Conservation (phyloP, 2,797 vertebrate species). For the Tauraco hartlaubi region DNA sequence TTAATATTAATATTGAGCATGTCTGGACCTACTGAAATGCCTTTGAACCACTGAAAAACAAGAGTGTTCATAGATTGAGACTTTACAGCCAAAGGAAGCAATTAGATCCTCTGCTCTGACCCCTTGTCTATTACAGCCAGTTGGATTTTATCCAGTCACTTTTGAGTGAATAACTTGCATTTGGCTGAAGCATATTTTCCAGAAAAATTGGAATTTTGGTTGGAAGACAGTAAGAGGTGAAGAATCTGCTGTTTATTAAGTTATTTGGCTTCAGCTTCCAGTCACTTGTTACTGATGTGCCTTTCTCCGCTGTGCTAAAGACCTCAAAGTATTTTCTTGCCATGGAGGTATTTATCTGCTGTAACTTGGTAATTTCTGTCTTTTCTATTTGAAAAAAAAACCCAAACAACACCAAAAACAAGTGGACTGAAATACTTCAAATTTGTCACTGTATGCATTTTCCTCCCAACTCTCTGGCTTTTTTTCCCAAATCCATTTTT, state of each 20-base stretch:
- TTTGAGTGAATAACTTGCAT: neutral
- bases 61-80: neutral
- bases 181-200: neutral
- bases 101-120: slow-evolving; percentile 37
- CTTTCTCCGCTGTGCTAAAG: neutral
- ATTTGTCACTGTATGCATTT: neutral
- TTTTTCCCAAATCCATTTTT: neutral
- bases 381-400: neutral
- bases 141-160: slow-evolving; percentile 39
- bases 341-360: neutral
- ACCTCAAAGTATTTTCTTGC: slow-evolving; percentile 17
- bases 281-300: neutral
- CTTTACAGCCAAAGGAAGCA: slow-evolving; percentile 27
- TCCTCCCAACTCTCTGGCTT: neutral
- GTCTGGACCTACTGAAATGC: neutral
- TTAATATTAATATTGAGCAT: slow-evolving; percentile 26
- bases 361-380: neutral
- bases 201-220: slow-evolving; percentile 17
- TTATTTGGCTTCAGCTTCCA: slow-evolving; percentile 13
- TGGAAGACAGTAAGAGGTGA: neutral
- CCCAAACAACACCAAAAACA: neutral
- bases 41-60: neutral
- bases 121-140: neutral
- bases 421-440: neutral
- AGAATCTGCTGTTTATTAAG: slow-evolving; percentile 31